Evolutionary conservation across 2,888 invertebrate genomes (phyloP), one percentile per base, ranked within the genome.

Genomic region (Drosophila mettleri): DNA sequence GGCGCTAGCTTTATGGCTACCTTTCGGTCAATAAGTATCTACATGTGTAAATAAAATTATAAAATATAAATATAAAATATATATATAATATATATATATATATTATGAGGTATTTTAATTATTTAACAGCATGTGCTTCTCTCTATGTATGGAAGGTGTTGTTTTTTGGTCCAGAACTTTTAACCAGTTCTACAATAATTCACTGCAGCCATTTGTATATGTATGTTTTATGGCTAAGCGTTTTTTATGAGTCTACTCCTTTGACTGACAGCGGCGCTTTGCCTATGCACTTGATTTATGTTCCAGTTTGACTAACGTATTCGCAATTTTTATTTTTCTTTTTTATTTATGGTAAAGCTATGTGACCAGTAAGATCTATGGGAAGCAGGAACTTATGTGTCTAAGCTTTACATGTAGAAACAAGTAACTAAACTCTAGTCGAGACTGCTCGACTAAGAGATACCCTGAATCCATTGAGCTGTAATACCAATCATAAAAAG

Each of bases 41-140:
- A n/a, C n/a, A n/a, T n/a, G n/a, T n/a, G n/a, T n/a, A n/a, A n/a
- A n/a, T n/a, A n/a, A n/a, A n/a, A n/a, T n/a, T n/a, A n/a, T n/a
- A n/a, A n/a, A n/a, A n/a, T 3, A 29, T 18, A 18, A 2, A 45
- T 27, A 33, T 38, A n/a, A n/a, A n/a, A 43, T 41, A 52, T 58
- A 43, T 49, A 51, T 54, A 60, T 55, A 43, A 22, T 7, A 29
- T 12, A 18, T 9, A 29, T 31, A 18, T 48, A 33, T 43, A 72
- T 80, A n/a, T 72, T 68, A 83, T n/a, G n/a, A 62, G 63, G 66
- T 80, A 86, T 88, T 86, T 80, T 86, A 86, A 83, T 83, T 83
- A 57, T 88, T 88, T 83, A 83, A 88, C 88, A 88, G 83, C 86
- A 77, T 80, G 52, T 52, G 43, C 53, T 69, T 48, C 54, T 75